These are phyloP conservation scores for Nyctereutes procyonoides DNA, from an alignment of 2,113 vertebrate species.

Conservation along the genomic window DNA sequence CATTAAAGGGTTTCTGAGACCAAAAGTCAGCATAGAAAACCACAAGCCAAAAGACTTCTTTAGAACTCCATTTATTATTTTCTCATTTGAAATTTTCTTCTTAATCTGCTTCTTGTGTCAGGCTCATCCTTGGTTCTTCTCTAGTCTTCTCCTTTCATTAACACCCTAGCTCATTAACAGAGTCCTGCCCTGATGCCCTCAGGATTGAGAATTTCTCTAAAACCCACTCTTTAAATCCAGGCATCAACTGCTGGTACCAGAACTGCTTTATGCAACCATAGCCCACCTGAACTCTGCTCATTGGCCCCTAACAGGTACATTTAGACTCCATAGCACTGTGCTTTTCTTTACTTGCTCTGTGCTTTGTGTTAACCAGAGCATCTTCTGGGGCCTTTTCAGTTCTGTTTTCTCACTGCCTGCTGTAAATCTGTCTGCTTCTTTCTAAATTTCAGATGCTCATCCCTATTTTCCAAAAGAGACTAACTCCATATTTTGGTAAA, in stretches of 20 bases:
- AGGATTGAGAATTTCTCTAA: not conserved
- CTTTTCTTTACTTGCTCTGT: not conserved
- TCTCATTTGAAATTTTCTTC: not conserved
- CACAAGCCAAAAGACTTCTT: not conserved
- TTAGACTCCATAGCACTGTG: fast-evolving
- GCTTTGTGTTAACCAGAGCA: not conserved
- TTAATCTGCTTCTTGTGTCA: not conserved
- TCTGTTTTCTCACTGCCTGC: not conserved
- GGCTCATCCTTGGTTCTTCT: not conserved
- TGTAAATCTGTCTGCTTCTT: not conserved
- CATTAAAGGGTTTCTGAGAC: not conserved
- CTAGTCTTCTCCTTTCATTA: not conserved
- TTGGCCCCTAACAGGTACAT: not conserved
- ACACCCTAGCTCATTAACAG: not conserved
- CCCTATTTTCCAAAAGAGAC: not conserved
- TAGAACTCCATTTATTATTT: not conserved
- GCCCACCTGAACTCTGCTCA: not conserved
- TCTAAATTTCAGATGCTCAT: not conserved
- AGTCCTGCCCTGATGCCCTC: not conserved
- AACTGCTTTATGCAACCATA: not conserved
- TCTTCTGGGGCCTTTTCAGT: not conserved
- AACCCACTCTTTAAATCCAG: not conserved
- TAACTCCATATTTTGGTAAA: slow-evolving; percentile 2
- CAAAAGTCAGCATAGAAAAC: not conserved
- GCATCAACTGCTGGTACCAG: no score